Evolutionary conservation across 2,797 vertebrate genomes (phyloP).

Genomic region (Neosilurus mollespiculum): DNA sequence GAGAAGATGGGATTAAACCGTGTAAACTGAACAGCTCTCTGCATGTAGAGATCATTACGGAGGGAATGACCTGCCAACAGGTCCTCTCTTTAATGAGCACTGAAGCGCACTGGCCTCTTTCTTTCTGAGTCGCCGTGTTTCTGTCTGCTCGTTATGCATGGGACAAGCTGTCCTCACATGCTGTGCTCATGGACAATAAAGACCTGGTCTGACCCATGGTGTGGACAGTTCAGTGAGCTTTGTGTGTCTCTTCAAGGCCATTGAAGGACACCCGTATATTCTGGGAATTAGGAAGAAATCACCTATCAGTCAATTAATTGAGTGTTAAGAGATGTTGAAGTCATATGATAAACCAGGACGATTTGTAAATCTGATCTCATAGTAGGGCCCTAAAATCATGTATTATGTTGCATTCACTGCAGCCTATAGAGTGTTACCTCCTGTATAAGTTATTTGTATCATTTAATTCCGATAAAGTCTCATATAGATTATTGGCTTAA

Average conservation of each 20-base stretch:
- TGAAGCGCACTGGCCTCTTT: slow-evolving; percentile 66
- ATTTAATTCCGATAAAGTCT: neutral
- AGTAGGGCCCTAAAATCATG: neutral
- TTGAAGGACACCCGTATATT: neutral
- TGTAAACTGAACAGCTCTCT: slow-evolving; percentile 71
- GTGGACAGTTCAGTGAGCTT: slow-evolving; percentile 15
- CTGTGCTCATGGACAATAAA: slow-evolving; percentile 22
- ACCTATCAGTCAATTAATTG: slow-evolving; percentile 20
- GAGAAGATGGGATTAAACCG: slow-evolving; percentile 73
- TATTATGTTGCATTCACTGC: neutral
- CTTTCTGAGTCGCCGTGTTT: neutral
- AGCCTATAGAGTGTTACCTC: neutral
- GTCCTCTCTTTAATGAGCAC: slow-evolving; percentile 67
- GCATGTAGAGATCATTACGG: slow-evolving; percentile 67
- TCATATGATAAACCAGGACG: neutral
- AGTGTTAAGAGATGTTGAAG: slow-evolving; percentile 13
- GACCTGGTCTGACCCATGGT: slow-evolving; percentile 8
- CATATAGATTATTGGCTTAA: neutral
- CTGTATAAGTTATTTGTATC: neutral
- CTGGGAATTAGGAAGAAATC: slow-evolving; percentile 29
- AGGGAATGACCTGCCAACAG: slow-evolving; percentile 70
- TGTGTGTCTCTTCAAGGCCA: neutral
- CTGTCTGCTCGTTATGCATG: slow-evolving; percentile 9
- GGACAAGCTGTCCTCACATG: neutral
- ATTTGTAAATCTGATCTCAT: neutral